Conservation (phyloP, 2,797 vertebrate genomes). For the Columba guinea region DNA sequence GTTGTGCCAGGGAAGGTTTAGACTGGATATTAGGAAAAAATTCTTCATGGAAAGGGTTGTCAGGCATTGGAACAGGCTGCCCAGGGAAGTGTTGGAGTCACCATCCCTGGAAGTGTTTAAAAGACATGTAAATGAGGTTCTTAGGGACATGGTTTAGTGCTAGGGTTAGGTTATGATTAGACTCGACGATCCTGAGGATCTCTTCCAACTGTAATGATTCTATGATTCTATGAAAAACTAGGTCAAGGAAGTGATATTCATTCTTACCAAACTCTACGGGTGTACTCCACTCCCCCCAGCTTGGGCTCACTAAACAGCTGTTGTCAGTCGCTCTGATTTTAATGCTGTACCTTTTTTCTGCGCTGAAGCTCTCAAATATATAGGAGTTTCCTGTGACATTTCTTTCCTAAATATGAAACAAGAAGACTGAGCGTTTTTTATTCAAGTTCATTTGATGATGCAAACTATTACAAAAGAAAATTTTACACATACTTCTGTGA, state of each 20-base stretch:
- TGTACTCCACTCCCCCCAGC: conserved; percentile 61
- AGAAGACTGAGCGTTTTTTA: neutral
- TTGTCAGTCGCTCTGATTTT: conserved; percentile 48
- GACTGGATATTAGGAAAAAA: too few relatives aligned
- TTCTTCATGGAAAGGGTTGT: too few relatives aligned
- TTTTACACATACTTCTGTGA: neutral
- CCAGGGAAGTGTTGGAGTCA: too few relatives aligned
- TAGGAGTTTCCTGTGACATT: neutral
- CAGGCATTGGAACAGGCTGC: too few relatives aligned
- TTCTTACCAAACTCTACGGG: conserved; percentile 59
- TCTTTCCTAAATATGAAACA: neutral
- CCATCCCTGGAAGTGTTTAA: too few relatives aligned
- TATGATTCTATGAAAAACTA: neutral
- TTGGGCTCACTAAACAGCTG: neutral
- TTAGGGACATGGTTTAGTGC: too few relatives aligned
- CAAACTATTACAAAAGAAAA: neutral
- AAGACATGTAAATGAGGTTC: too few relatives aligned
- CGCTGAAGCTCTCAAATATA: neutral
- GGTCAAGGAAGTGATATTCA: neutral
- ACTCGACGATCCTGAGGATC: too few relatives aligned
- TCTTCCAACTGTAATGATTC: too few relatives aligned
- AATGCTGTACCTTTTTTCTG: neutral
- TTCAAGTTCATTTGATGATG: neutral
- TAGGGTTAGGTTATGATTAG: too few relatives aligned
- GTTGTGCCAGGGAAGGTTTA: too few relatives aligned